phyloP scores from a whole-genome alignment of 1,140 invertebrate genomes.

The Littorina saxatilis region DNA sequence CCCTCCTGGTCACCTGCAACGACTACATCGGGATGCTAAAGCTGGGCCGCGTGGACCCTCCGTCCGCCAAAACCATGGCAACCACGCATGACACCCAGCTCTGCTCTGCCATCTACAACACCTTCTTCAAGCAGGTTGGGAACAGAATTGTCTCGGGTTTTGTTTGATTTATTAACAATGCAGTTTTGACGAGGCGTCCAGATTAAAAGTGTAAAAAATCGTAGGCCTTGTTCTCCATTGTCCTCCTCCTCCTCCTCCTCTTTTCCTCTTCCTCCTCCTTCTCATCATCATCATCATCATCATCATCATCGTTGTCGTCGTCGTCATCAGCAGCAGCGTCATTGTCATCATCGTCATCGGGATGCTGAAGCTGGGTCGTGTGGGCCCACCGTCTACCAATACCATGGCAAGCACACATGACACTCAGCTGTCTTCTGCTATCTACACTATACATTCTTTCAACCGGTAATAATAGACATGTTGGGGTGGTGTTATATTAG shows the following conservation, averaged over 20 bases:
- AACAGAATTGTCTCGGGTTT: not conserved
- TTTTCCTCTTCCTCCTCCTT: too few species aligned
- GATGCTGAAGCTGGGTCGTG: constrained; percentile 68
- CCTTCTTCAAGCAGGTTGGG: constrained; percentile 72
- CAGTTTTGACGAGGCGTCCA: too few species aligned
- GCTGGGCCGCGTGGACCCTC: constrained; percentile 62
- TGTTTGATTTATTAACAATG: too few species aligned
- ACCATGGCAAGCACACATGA: constrained; percentile 66
- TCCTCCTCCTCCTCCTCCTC: too few species aligned
- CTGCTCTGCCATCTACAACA: constrained; percentile 74
- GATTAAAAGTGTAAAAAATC: too few species aligned
- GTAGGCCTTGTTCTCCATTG: too few species aligned
- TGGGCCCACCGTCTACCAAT: constrained; percentile 39
- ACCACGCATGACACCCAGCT: constrained; percentile 72
- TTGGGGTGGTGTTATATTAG: too few species aligned
- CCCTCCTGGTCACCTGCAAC: constrained; percentile 73
- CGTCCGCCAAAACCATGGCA: constrained; percentile 42
- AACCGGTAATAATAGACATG: too few species aligned
- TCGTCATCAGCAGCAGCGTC: too few species aligned
- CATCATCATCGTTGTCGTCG: too few species aligned
- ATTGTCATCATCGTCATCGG: too few species aligned
- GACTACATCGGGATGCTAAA: constrained; percentile 73
- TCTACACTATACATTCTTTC: constrained; percentile 73
- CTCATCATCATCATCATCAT: too few species aligned
- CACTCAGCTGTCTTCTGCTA: constrained; percentile 72